phyloP scores from a whole-genome alignment of 2,888 invertebrate species.

The Lasioglossum morio region DNA sequence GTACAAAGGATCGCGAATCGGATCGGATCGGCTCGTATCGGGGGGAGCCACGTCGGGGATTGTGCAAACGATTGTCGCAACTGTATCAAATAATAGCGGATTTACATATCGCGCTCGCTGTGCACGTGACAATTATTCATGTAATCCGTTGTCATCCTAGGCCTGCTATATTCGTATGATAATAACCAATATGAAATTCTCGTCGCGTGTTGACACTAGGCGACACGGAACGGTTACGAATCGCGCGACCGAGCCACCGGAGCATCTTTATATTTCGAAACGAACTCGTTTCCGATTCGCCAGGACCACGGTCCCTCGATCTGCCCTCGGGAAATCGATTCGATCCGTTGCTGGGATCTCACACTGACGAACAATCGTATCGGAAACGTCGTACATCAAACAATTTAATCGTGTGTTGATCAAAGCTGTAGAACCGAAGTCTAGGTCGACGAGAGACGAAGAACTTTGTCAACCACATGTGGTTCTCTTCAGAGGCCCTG shows the following conservation, averaged over 20 bases:
- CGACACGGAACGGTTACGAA: constrained; percentile 29
- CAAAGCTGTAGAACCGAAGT: neutral
- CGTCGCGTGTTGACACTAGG: constrained; percentile 55
- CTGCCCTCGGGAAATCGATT: neutral
- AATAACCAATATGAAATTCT: constrained; percentile 71
- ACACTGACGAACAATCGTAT: neutral
- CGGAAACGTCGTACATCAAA: neutral
- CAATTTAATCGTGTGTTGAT: neutral
- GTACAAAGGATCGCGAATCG: constrained; percentile 42
- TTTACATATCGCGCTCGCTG: constrained; percentile 65
- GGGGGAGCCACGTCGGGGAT: constrained; percentile 44
- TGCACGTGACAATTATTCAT: constrained; percentile 70
- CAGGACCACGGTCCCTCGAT: neutral
- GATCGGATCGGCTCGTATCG: constrained; percentile 7
- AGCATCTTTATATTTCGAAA: constrained; percentile 60
- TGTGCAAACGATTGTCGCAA: constrained; percentile 60
- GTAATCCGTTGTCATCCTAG: constrained; percentile 70
- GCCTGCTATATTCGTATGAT: constrained; percentile 71
- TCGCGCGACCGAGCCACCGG: constrained; percentile 35
- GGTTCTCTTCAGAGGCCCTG: neutral
- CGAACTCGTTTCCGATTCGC: constrained; percentile 8
- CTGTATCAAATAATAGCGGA: constrained; percentile 66
- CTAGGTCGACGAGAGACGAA: neutral
- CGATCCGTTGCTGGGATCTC: neutral
- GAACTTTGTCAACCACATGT: too few relatives aligned